Conservation (phyloP, 2,797 vertebrate genomes). For the Myioborus melanocephalus region DNA sequence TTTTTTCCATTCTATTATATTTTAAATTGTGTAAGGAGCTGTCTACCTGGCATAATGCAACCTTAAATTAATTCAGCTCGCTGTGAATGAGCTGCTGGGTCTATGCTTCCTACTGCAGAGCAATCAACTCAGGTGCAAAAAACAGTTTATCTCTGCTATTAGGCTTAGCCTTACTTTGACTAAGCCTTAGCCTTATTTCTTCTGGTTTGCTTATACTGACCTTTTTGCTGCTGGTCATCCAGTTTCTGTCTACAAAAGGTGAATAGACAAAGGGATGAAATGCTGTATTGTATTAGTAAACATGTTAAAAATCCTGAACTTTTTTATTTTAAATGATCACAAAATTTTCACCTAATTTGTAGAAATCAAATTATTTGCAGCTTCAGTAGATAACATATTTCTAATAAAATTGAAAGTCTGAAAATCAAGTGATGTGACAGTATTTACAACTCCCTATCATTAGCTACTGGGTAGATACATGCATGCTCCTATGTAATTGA, state of each 20-base stretch:
- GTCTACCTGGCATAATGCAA: neutral
- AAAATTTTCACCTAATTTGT: neutral
- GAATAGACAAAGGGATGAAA: neutral
- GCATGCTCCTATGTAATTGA: neutral
- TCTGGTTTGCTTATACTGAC: neutral
- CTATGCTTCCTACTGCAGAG: neutral
- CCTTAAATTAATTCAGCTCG: neutral
- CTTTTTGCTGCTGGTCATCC: neutral
- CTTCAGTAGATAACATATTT: neutral
- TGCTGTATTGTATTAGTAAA: neutral
- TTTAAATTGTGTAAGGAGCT: neutral
- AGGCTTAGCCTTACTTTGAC: neutral
- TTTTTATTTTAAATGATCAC: neutral
- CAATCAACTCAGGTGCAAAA: neutral
- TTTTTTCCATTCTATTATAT: neutral
- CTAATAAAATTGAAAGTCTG: neutral
- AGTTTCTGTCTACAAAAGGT: neutral
- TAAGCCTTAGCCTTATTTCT: neutral
- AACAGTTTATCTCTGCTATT: neutral
- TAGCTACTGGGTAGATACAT: neutral
- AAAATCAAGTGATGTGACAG: neutral
- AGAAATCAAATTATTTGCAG: neutral
- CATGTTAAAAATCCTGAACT: neutral
- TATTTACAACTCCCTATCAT: neutral
- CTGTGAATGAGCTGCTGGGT: neutral